Conservation (phyloP, 2,113 vertebrate genomes). For the Ondatra zibethicus region DNA sequence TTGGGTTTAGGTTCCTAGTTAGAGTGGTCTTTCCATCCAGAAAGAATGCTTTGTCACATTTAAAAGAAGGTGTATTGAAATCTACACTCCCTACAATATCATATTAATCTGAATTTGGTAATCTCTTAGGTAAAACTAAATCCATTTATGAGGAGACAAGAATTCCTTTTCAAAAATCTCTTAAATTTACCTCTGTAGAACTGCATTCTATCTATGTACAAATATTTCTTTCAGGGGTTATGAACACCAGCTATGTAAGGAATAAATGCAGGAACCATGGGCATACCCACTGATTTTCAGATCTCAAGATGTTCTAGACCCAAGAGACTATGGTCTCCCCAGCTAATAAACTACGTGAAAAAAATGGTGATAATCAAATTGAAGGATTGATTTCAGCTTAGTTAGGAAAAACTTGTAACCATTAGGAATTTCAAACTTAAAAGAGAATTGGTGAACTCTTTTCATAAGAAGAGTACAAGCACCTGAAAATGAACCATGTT, state of each 20-base stretch:
- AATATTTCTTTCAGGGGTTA: background rate
- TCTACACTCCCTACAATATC: background rate
- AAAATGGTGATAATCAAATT: background rate
- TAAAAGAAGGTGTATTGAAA: constrained; percentile 30
- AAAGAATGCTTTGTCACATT: background rate
- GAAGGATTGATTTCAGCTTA: constrained; percentile 5
- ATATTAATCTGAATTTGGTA: constrained; percentile 45
- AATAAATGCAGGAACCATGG: background rate
- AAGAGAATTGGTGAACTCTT: background rate
- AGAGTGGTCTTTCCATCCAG: background rate
- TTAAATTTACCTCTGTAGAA: background rate
- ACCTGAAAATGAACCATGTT: background rate
- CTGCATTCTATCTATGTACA: background rate
- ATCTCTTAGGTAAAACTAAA: constrained; percentile 49
- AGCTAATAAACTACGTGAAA: background rate
- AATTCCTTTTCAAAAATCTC: background rate
- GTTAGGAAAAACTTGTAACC: background rate
- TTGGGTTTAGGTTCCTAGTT: background rate
- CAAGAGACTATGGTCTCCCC: background rate
- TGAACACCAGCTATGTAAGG: background rate
- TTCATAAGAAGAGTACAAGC: constrained; percentile 13
- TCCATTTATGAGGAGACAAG: constrained; percentile 1
- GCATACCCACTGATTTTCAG: background rate
- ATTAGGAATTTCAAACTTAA: background rate
- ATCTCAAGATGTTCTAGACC: background rate